These are phyloP conservation scores for Cheilosia soror DNA, from an alignment of 2,888 invertebrate species.

Conservation along the genomic window DNA sequence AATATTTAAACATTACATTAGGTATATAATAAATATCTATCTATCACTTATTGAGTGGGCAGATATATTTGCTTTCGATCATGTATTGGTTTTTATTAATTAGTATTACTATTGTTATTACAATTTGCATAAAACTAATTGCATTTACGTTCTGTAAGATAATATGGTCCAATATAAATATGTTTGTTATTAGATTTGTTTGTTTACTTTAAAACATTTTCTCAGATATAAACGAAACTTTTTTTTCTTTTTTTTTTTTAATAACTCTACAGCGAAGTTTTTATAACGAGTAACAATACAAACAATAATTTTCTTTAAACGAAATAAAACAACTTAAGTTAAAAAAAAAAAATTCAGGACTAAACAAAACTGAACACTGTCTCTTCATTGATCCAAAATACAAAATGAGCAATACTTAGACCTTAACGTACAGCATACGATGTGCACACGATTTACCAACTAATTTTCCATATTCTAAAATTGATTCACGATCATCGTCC, in stretches of 20 bases:
- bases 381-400: constrained; percentile 27
- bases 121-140: constrained; percentile 52
- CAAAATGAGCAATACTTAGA: constrained; percentile 53
- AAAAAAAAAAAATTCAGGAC: constrained; percentile 23
- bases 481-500: constrained; percentile 76
- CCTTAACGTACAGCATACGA: constrained; percentile 80
- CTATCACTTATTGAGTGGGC: constrained; percentile 37
- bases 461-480: constrained; percentile 81
- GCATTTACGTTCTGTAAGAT: constrained; percentile 39
- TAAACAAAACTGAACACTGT: constrained; percentile 53
- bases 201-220: constrained; percentile 39
- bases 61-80: constrained; percentile 15
- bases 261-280: constrained; percentile 6
- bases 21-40: constrained; percentile 27
- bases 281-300: constrained; percentile 52
- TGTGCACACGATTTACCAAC: constrained; percentile 82
- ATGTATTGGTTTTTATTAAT: background rate
- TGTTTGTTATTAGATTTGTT: constrained; percentile 26
- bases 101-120: constrained; percentile 28
- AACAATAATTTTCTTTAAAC: constrained; percentile 10
- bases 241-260: constrained; percentile 22
- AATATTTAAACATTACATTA: constrained; percentile 30
- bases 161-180: constrained; percentile 47
- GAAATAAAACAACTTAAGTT: constrained; percentile 35
- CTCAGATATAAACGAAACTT: constrained; percentile 38